Evolutionary conservation across 1,140 invertebrate species (phyloP), one percentile per base, ranked within the genome.

Genomic region (Heliconius congener): DNA sequence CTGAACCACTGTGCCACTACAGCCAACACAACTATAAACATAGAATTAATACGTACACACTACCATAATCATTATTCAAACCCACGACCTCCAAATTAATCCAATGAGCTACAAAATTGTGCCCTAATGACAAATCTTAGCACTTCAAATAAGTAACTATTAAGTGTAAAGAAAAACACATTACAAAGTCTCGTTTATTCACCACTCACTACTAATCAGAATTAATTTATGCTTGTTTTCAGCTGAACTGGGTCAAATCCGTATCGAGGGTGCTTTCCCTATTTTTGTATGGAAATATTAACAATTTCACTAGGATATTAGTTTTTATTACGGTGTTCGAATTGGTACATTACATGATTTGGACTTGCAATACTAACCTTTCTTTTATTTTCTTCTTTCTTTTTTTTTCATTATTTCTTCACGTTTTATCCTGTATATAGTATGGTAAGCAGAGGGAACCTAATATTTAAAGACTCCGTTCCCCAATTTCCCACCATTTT

Each of bases 121-220:
- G 11, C 8, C 9, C 57, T 60, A 60, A 60, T 60, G n/a, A 23
- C 57, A 60, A 60, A 60, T 60, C 57, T 60, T 23, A 60, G 9
- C 9, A 60, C 57, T 60, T 60, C 57, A 23, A 60, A 60, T 60
- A 60, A 60, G 42, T 13, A 46, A 60, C n/a, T 60, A 23, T 60
- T 27, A 60, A 66, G 60, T 66, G 23, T 30, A 66, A 66, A 66
- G 60, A 30, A 30, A 66, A 27, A 66, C 60, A 66, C 60, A 66
- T 66, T 66, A 66, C 60, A 30, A 66, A 30, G 60, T 66, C 60
- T 66, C 60, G 23, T 66, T 66, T 66, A 16, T 27, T 66, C 23
- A 23, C 60, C n/a, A 66, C 11, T 23, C 8, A 66, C 23, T 19
- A 57, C 55, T 66, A 66, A 66, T 66, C 60, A 66, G 60, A 30